Base-by-base conservation (phyloP, 2,888 invertebrate species). In the Cepaea hortensis region DNA sequence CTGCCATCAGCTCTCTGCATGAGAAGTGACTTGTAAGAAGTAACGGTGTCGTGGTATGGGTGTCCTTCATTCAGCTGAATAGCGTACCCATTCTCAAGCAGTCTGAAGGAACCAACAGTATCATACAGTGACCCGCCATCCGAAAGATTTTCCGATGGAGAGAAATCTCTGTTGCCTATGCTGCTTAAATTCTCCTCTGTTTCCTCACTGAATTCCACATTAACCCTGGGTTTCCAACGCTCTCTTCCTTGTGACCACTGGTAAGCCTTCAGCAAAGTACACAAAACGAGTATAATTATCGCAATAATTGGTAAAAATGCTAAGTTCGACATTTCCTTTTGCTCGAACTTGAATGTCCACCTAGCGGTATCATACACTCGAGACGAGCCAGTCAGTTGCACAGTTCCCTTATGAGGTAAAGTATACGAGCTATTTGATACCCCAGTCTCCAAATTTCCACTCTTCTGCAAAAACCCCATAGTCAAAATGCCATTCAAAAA, bases 51-150 rank as follows among this genome's bases (percentile, higher is more conserved):
- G 48, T 87, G 87, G 72, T 83, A 86, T 48, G 62, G 75, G n/a
- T 83, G 83, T 55, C 50, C 46, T n/a, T 83, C 75, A 73, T 50
- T 76, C 3, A 48, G 50, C 6, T 62, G 46, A 13, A 50, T 70
- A 9, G 79, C 50, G 48, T 13, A 76, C 11, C 87, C 88, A 62
- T 88, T 88, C 35, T 85, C 80, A 3, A 87, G 70, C 11, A 80
- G 61, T 18, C 88, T 81, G 76, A 87, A 88, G 5, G 89, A 89
- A 7, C 72, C 86, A 15, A 89, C 81, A 6, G 89, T 88, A 76
- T 89, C 90, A 68, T 90, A 90, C 68, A 88, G 77, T 18, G 88
- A 89, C 0, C 86, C 86, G 13, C 85, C 86, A 73, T 89, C 89
- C 0, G 87, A 87, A 7, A 87, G 87, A 35, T 87, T 82, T n/a